Conservation (phyloP, 1,140 invertebrate species). For the Cyphomyrmex costatus region DNA sequence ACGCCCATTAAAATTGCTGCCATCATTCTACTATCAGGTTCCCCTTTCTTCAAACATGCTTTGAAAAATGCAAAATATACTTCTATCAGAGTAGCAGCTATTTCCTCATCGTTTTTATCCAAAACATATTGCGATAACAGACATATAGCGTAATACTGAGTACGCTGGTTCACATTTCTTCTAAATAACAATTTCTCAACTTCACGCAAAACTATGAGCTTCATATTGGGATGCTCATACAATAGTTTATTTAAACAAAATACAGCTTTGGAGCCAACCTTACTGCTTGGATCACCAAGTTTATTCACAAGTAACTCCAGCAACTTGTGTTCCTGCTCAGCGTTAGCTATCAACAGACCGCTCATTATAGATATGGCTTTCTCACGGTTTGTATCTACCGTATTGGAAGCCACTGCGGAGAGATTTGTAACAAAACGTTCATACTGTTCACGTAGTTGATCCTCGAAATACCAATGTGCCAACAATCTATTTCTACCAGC, state of each 20-base stretch:
- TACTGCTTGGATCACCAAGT: constrained; percentile 96
- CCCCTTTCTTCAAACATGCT: constrained; percentile 95
- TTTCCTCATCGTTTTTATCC: constrained; percentile 90
- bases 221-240: constrained; percentile 97
- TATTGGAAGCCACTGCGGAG: constrained; percentile 89
- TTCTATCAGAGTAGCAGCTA: constrained; percentile 94
- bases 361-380: constrained; percentile 93
- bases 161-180: constrained; percentile 93
- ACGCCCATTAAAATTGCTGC: constrained; percentile 95
- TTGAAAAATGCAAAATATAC: constrained; percentile 99
- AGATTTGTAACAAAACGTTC: constrained; percentile 90
- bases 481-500: constrained; percentile 87
- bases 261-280: constrained; percentile 95
- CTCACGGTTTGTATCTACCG: constrained; percentile 93
- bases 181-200: constrained; percentile 96
- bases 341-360: constrained; percentile 93
- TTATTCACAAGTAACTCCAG: constrained; percentile 96
- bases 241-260: constrained; percentile 95
- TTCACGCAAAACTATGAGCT: constrained; percentile 94
- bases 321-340: constrained; percentile 96
- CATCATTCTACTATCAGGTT: constrained; percentile 97
- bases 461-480: constrained; percentile 93
- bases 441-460: constrained; percentile 93
- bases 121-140: constrained; percentile 95
- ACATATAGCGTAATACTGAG: constrained; percentile 98